A percentile compares a stretch with the other conserved stretches of the same genome.
Evolutionary conservation across 2,888 invertebrate species (phyloP).

Genomic region (Belgica antarctica): DNA sequence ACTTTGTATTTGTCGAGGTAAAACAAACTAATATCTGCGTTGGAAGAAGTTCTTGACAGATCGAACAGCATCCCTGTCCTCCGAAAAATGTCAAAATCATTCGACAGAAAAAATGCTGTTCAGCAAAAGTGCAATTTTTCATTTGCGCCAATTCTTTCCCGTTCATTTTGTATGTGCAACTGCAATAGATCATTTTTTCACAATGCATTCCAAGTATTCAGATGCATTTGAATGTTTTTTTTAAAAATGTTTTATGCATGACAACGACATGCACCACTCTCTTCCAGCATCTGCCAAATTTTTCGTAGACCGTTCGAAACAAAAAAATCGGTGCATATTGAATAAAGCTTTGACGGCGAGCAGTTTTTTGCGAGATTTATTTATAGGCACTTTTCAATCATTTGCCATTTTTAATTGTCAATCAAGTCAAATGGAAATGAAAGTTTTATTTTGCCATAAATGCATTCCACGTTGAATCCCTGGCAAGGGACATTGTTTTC

Average conservation of each 20-base stretch:
- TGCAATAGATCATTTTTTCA: constrained; percentile 29
- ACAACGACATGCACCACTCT: too few relatives aligned
- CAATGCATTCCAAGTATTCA: constrained; percentile 16
- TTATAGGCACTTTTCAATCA: neutral
- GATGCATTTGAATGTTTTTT: constrained; percentile 19
- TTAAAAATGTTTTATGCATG: neutral
- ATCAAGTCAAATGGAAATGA: neutral
- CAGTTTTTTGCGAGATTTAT: neutral
- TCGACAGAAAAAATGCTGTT: neutral
- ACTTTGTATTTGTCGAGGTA: too few relatives aligned
- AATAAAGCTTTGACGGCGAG: neutral
- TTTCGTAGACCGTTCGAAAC: neutral
- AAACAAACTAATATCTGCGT: too few relatives aligned
- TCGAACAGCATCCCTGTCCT: too few relatives aligned
- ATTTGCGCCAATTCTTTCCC: neutral
- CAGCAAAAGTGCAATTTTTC: constrained; percentile 6
- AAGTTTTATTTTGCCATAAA: constrained; percentile 3
- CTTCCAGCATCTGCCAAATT: constrained; percentile 7
- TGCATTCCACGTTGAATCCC: neutral
- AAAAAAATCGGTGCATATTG: neutral
- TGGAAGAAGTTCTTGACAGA: too few relatives aligned
- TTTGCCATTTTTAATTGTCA: constrained; percentile 24
- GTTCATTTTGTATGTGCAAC: neutral
- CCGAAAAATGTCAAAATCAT: constrained; percentile 12
- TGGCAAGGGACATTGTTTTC: neutral